These are phyloP conservation scores for Leptopterna dolabrata DNA, from an alignment of 2,888 invertebrate species.

Conservation along the genomic window DNA sequence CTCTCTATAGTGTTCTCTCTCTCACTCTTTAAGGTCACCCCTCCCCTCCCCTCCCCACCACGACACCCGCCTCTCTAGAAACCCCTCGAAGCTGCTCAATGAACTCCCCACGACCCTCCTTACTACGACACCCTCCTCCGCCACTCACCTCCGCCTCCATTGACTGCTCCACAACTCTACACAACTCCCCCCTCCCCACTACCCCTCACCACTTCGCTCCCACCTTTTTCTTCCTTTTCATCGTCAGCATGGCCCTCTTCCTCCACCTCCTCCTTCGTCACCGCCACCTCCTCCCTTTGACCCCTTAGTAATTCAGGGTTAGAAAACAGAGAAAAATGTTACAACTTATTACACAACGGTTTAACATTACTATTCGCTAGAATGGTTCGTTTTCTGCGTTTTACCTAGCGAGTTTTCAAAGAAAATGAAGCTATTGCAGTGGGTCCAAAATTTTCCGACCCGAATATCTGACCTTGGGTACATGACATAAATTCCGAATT, in stretches of 20 bases:
- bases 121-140: slow-evolving; percentile 26
- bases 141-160: slow-evolving; percentile 10
- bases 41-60: too few relatives aligned
- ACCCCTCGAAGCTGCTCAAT: neutral
- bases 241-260: neutral
- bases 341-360: too few relatives aligned
- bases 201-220: too few relatives aligned
- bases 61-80: neutral
- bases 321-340: too few relatives aligned
- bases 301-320: neutral
- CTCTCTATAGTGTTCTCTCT: neutral
- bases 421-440: too few relatives aligned
- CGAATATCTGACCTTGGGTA: too few relatives aligned
- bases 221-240: neutral
- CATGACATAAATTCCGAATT: too few relatives aligned
- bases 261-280: neutral
- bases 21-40: slow-evolving; percentile 13
- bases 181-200: neutral
- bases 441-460: too few relatives aligned
- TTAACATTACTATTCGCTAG: too few relatives aligned
- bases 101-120: slow-evolving; percentile 52
- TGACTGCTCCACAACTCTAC: slow-evolving; percentile 14
- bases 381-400: too few relatives aligned
- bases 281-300: neutral
- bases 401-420: too few relatives aligned